Base-by-base conservation (phyloP, 23 tunicate species). In the Ascidia mentula region DNA sequence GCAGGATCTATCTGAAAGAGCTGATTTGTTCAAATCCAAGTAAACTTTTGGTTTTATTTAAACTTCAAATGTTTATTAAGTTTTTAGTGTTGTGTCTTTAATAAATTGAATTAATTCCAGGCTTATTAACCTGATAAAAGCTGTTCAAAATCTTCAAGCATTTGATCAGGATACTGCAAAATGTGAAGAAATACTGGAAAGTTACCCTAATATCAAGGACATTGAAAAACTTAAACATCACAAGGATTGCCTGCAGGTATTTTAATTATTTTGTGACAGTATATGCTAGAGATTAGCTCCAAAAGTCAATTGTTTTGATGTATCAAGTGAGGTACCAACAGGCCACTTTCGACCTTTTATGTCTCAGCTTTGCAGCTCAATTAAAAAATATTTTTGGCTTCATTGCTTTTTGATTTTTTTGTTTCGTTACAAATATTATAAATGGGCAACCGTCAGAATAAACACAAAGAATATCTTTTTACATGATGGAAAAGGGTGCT, bases 131-230 rank as follows among this genome's bases (percentile, higher is more conserved):
- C 13, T 53, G 65, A 53, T 53, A 20, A 6, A 53, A 1, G 84
- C 77, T 22, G 77, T 80, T 71, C 65, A 38, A 40, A 8, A 35
- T 70, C 40, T 80, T 35, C 31, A 45, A 0, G 40, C 33, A 5
- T 80, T 69, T 53, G 37, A 71, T 0, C 60, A 40, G 7, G 59
- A 31, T 20, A 74, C 72, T 2, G 15, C 37, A 30, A 74, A 69
- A 34, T 36, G 72, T 28, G 84, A 80, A 40, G 32, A 69, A 0
- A 71, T 38, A 28, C 77, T 80, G 37, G 32, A n/a, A 60, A 70
- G 72, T 31, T 39, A 69, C 74, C 18, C 65, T 13, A 65, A 80
- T 0, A 60, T 76, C 7, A 80, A 31, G n/a, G 69, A 46, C 6
- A 28, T 53, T 6, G 65, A 53, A 3, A 53, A 53, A 9, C 24